A percentile compares a stretch with the other conserved stretches of the same genome.
Evolutionary conservation across 2,888 invertebrate genomes (phyloP).

Genomic region (Nephrotoma flavescens): DNA sequence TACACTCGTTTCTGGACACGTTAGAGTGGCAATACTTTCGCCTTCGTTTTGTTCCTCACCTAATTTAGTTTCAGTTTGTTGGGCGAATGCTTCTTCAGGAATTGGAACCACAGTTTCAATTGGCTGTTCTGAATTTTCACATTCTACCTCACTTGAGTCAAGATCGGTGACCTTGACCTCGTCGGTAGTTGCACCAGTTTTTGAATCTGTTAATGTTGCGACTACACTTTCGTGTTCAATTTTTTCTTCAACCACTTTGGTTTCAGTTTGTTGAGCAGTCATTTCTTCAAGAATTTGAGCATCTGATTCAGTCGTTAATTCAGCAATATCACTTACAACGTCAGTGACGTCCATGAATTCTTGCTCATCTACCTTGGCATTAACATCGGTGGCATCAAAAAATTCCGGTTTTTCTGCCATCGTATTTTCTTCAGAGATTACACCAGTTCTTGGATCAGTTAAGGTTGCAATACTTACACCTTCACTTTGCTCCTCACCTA

Average conservation of each 20-base stretch:
- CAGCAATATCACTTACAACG: background rate
- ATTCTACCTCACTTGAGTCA: background rate
- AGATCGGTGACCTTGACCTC: background rate
- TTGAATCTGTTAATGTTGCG: background rate
- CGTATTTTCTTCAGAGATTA: background rate
- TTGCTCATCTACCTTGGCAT: background rate
- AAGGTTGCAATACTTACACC: background rate
- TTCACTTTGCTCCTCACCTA: background rate
- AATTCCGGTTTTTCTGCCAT: background rate
- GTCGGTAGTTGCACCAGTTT: background rate
- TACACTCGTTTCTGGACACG: background rate
- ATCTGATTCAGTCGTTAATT: background rate
- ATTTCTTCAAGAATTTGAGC: background rate
- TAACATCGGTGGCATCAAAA: background rate
- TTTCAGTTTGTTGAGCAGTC: background rate
- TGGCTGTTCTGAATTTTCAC: background rate
- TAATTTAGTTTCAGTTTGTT: background rate
- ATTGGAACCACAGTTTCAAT: background rate
- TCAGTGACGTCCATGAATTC: background rate
- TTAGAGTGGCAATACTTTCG: background rate
- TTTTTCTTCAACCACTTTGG: background rate
- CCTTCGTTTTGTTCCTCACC: background rate
- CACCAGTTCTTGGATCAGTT: background rate
- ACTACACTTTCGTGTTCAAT: background rate
- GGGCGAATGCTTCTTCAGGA: background rate